phyloP scores from a whole-genome alignment of 1,140 invertebrate genomes.

The Thalassaphorura encarpata region DNA sequence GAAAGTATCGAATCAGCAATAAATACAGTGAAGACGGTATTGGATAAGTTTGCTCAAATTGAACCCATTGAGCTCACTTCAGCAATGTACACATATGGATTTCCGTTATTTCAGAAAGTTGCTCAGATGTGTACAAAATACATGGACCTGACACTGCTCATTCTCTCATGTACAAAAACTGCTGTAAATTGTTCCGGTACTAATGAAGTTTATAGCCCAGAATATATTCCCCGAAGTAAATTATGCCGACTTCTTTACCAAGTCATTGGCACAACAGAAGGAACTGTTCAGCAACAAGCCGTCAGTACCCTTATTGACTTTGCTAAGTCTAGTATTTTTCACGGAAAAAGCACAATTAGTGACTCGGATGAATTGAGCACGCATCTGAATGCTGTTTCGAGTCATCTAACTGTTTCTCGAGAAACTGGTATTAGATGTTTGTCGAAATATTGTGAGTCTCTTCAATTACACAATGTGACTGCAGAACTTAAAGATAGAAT shows the following conservation, averaged over 20 bases:
- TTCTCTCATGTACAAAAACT: constrained; percentile 57
- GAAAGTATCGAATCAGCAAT: constrained; percentile 39
- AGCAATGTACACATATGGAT: constrained; percentile 70
- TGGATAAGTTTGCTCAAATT: constrained; percentile 9
- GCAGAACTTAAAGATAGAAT: too few species aligned
- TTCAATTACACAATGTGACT: too few species aligned
- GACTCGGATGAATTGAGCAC: constrained; percentile 60
- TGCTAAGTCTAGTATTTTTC: constrained; percentile 55
- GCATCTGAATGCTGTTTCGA: constrained; percentile 65
- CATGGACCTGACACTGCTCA: constrained; percentile 37
- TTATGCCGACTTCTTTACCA: constrained; percentile 71
- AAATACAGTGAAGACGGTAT: neutral
- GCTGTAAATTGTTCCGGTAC: constrained; percentile 52
- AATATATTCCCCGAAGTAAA: constrained; percentile 61
- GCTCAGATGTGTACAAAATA: constrained; percentile 15
- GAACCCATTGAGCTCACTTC: constrained; percentile 45
- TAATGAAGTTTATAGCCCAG: neutral
- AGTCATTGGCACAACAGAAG: constrained; percentile 57
- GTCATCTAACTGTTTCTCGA: constrained; percentile 56
- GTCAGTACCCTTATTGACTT: constrained; percentile 65
- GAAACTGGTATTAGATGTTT: constrained; percentile 64
- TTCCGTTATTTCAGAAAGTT: constrained; percentile 63
- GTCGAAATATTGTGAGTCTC: constrained; percentile 52
- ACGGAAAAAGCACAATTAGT: constrained; percentile 46
- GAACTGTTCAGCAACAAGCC: constrained; percentile 62